phyloP scores from a whole-genome alignment of 2,113 vertebrate species.

The Halichoeres trimaculatus region DNA sequence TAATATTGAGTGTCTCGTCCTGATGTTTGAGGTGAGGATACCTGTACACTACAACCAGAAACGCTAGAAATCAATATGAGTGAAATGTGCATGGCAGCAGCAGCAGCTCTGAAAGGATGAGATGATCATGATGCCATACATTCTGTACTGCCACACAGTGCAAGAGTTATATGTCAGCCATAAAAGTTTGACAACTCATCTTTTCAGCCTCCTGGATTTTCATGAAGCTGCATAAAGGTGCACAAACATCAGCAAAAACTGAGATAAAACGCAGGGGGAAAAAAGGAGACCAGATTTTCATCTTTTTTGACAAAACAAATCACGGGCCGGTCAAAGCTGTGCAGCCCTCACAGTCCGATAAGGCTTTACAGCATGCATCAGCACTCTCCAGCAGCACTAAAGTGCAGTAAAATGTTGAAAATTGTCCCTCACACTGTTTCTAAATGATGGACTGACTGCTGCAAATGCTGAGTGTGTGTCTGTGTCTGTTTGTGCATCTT shows the following conservation, averaged over 20 bases:
- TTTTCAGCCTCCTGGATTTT: neutral
- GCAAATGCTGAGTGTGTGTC: neutral
- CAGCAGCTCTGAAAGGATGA: conserved; percentile 4
- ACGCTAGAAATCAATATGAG: neutral
- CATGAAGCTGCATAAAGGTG: conserved; percentile 23
- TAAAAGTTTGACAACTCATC: conserved; percentile 25
- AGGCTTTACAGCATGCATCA: conserved; percentile 36
- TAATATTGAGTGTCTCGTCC: conserved; percentile 1
- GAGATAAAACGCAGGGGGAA: neutral
- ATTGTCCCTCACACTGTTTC: neutral
- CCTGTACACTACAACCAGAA: neutral
- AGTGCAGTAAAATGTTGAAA: conserved; percentile 33
- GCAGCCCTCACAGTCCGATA: conserved; percentile 11
- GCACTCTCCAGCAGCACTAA: conserved; percentile 34
- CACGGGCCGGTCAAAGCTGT: neutral
- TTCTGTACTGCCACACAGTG: neutral
- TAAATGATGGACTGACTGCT: conserved; percentile 10
- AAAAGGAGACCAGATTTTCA: neutral
- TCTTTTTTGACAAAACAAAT: conserved; percentile 4
- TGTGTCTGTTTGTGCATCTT: neutral
- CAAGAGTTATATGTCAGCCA: conserved; percentile 10
- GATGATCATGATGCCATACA: conserved; percentile 9
- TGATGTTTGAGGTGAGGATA: conserved; percentile 16
- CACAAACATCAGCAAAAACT: conserved; percentile 32
- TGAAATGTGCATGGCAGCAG: neutral